phyloP scores from a whole-genome alignment of 2,888 invertebrate genomes.

The Mycogona germanica region DNA sequence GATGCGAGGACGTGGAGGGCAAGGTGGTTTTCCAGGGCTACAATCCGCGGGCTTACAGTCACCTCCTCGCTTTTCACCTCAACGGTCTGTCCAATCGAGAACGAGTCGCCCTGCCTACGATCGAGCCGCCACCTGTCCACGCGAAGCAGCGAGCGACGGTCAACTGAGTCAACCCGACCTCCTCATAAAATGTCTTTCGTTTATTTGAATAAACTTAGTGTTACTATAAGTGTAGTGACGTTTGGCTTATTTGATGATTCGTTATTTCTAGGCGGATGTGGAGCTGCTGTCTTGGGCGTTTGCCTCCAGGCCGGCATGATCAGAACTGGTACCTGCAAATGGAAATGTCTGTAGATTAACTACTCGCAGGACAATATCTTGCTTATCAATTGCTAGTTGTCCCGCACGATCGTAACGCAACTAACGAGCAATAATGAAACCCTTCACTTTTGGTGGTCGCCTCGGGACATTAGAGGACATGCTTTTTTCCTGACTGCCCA shows the following conservation, averaged over 20 bases:
- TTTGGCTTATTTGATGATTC: too few species aligned
- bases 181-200: not conserved
- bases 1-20: constrained; percentile 50
- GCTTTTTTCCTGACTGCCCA: too few species aligned
- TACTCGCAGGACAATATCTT: too few species aligned
- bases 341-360: too few species aligned
- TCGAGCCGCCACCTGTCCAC: not conserved
- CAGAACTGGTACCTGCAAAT: not conserved
- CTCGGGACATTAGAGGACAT: too few species aligned
- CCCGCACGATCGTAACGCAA: too few species aligned
- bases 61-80: constrained; percentile 59
- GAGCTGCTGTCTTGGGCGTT: constrained; percentile 1
- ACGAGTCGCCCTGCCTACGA: not conserved
- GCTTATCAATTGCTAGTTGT: too few species aligned
- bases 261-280: not conserved
- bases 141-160: not conserved
- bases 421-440: too few species aligned
- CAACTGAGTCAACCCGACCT: not conserved
- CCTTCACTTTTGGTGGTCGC: too few species aligned
- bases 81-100: too few species aligned
- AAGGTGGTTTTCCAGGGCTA: constrained; percentile 56
- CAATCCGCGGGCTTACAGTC: constrained; percentile 62
- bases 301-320: not conserved
- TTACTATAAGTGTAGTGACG: too few species aligned
- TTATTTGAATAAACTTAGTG: not conserved